Evolutionary conservation across 2,797 vertebrate species (phyloP), one percentile per base, ranked within the genome.

Genomic region (Mormyrops boulengeri): DNA sequence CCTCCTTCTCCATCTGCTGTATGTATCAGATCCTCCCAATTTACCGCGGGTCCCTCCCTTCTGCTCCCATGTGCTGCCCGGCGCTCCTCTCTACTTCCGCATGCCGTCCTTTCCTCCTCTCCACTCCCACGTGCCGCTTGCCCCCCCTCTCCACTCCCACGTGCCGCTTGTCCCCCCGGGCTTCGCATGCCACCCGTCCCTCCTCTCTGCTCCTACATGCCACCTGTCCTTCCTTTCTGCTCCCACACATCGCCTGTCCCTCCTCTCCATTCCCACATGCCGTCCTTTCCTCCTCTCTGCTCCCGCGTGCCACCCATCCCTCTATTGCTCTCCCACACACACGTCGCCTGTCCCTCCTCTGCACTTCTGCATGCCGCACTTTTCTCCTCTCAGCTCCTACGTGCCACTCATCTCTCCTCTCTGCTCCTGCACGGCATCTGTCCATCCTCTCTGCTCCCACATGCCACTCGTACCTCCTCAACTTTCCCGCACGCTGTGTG

Each of bases 51-150:
- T 34, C 49, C 50, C 12, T 55, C 85, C 49, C 7, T 4, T 52
- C 60, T 14, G 73, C 88, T 57, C 55, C 53, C 4, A n/a, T 22
- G 38, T 49, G 38, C 26, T 26, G 19, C 19, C 77, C 30, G 47
- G 82, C 85, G 55, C 60, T 38, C 26, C 89, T 90, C 89, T 90
- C 86, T 90, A 89, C 86, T 62, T 19, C 44, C 89, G 87, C 89
- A 52, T 88, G 89, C 90, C 0, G 89, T 80, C 66, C 44, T 0
- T 53, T 52, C 66, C 88, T 44, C 12, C 4, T 19, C 47, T 34
- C 88, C 44, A 19, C 55, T 57, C 19, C 55, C 5, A 14, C 1
- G 14, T 44, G 9, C 87, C 62, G 38, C 50, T 53, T 4, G 2
- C 66, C 53, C 62, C 86, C 26, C 22, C 11, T 19, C 49, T 34